Percentiles rank a stretch among this genome's conserved stretches.
These are phyloP conservation scores for Corydoras maculifer DNA, from an alignment of 2,113 vertebrate species.

Conservation along the genomic window DNA sequence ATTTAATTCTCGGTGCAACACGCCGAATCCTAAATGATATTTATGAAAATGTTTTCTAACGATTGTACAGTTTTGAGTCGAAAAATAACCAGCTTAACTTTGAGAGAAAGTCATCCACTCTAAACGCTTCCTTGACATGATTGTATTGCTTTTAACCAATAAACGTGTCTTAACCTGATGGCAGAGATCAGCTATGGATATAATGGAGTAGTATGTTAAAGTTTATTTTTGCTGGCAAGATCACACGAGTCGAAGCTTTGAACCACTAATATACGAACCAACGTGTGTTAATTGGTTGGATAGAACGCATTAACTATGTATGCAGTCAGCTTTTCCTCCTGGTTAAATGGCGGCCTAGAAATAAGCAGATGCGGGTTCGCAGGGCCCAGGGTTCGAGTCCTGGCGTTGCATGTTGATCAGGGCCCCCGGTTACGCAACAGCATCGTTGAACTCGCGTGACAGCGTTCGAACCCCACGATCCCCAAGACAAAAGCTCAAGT, in stretches of 20 bases:
- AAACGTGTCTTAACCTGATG: conserved; percentile 74
- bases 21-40: conserved; percentile 98
- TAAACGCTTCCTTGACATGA: conserved; percentile 79
- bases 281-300: conserved; percentile 6
- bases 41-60: conserved; percentile 99
- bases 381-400: too few relatives aligned
- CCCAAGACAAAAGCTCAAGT: conserved; percentile 50
- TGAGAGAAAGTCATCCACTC: conserved; percentile 92
- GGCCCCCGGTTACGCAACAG: too few relatives aligned
- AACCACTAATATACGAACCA: conserved; percentile 62
- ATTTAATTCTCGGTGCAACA: conserved; percentile 98
- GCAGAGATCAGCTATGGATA: conserved; percentile 50
- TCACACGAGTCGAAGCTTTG: conserved; percentile 61
- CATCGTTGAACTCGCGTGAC: too few relatives aligned
- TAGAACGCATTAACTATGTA: too few relatives aligned
- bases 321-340: too few relatives aligned
- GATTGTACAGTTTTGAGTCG: conserved; percentile 96
- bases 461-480: conserved; percentile 57
- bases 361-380: too few relatives aligned
- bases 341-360: too few relatives aligned
- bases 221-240: conserved; percentile 63
- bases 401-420: too few relatives aligned
- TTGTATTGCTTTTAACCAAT: conserved; percentile 72
- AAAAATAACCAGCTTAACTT: conserved; percentile 73
- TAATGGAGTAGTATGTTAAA: conserved; percentile 60